Evolutionary conservation across 2,888 invertebrate genomes (phyloP), one percentile per base, ranked within the genome.

Genomic region (Notodonta ziczac): DNA sequence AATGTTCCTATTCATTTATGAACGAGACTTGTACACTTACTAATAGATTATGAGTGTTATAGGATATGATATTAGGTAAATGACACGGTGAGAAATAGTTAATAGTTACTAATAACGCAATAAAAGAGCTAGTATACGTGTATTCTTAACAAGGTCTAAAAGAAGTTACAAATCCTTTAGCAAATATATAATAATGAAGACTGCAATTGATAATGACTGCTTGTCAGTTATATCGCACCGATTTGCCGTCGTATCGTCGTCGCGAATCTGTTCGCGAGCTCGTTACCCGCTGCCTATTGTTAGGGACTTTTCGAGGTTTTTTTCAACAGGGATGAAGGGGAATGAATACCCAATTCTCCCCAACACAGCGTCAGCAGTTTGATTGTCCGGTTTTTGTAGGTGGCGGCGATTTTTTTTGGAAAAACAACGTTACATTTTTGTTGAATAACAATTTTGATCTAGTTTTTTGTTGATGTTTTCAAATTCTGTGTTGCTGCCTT

Each of bases 311-410:
- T 58, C 16, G 52, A 53, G 56, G 56, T 67, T 75, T 78, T 76
- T 77, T 73, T 74, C 54, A 54, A 24, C 14, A 39, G 54, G 54
- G 39, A 39, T 16, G 10, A 4, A 53, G 62, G 72, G 74, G 76
- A 24, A 78, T 79, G 76, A 77, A 80, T 76, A 66, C 68, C 70
- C 74, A 78, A 80, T 82, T 80, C 76, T 72, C 64, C 66, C 62
- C 60, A 65, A 65, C 67, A 67, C 65, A 55, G 66, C 70, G 78
- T 83, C 84, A 84, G 82, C 84, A 70, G 61, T 79, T 83, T 79
- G 71, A 77, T 82, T 82, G 80, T 75, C 72, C 67, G 63, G 58
- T 67, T 66, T 69, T 68, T 73, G 60, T 61, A 63, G 66, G 70
- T 65, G 76, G 67, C 62, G 60, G 62, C 59, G 60, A 61, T 69